Percentiles rank a stretch among this genome's conserved stretches.
These are phyloP conservation scores for Hermodice carunculata DNA, from an alignment of 2,888 invertebrate species.

Conservation along the genomic window DNA sequence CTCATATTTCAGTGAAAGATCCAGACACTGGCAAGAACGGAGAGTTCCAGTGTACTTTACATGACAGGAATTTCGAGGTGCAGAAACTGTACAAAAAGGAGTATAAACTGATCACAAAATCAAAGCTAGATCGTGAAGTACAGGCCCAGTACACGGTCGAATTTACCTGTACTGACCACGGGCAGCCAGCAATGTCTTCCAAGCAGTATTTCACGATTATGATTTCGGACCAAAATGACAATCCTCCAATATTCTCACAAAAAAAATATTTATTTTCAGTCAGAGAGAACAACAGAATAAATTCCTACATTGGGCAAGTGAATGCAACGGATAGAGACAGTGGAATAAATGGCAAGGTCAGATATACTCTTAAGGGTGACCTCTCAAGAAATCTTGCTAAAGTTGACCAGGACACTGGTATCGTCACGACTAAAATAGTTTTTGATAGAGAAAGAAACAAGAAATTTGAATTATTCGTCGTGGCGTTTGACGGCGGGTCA, in stretches of 20 bases:
- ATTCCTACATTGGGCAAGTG: conserved; percentile 80
- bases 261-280: conserved; percentile 40
- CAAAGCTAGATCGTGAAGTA: conserved; percentile 52
- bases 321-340: conserved; percentile 89
- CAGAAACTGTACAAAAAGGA: conserved; percentile 52
- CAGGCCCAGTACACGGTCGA: conserved; percentile 47
- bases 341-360: conserved; percentile 77
- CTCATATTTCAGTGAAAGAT: conserved; percentile 88
- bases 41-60: conserved; percentile 73
- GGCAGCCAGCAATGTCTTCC: conserved; percentile 83
- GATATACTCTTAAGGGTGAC: too few relatives aligned
- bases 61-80: conserved; percentile 46
- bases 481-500: too few relatives aligned
- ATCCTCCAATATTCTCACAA: conserved; percentile 84
- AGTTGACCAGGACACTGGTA: too few relatives aligned
- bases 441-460: too few relatives aligned
- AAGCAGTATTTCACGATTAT: conserved; percentile 49
- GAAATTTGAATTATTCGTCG: too few relatives aligned
- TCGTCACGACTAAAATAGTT: too few relatives aligned
- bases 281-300: conserved; percentile 46
- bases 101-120: conserved; percentile 70
- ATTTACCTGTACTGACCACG: conserved; percentile 78
- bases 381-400: too few relatives aligned
- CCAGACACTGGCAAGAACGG: conserved; percentile 88
- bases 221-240: conserved; percentile 91